Conservation (phyloP, 2,888 invertebrate genomes). For the Amphipoea lucens region DNA sequence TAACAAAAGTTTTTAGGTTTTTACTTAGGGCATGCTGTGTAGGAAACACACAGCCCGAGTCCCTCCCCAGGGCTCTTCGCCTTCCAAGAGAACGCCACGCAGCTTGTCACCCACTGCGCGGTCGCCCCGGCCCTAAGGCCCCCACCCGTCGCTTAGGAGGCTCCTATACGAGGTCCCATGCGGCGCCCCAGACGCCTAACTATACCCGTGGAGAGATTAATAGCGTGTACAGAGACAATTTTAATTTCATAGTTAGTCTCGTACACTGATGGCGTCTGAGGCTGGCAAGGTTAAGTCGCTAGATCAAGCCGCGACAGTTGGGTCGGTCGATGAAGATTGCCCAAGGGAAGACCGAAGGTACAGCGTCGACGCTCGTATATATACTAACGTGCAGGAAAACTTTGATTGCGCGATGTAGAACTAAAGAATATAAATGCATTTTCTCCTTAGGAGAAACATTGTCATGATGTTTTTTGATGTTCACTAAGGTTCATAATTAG, state of each 20-base stretch:
- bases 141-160: conserved; percentile 20
- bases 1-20: not conserved
- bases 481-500: not conserved
- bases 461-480: not conserved
- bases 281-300: conserved; percentile 90
- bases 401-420: conserved; percentile 5
- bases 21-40: not conserved
- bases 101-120: not conserved
- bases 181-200: conserved; percentile 87
- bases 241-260: not conserved
- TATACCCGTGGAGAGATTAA: conserved; percentile 46
- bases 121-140: conserved; percentile 10
- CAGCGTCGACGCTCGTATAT: not conserved
- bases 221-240: conserved; percentile 35
- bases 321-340: conserved; percentile 56
- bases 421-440: not conserved
- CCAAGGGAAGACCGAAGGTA: conserved; percentile 26
- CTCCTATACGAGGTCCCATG: conserved; percentile 80
- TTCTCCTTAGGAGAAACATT: not conserved
- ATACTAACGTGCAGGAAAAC: not conserved
- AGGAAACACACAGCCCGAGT: conserved; percentile 3
- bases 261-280: conserved; percentile 83
- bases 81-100: conserved; percentile 27
- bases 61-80: conserved; percentile 29
- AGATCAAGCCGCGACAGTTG: conserved; percentile 82